These are phyloP conservation scores for Tyto alba DNA, from an alignment of 2,113 vertebrate species.

Conservation along the genomic window DNA sequence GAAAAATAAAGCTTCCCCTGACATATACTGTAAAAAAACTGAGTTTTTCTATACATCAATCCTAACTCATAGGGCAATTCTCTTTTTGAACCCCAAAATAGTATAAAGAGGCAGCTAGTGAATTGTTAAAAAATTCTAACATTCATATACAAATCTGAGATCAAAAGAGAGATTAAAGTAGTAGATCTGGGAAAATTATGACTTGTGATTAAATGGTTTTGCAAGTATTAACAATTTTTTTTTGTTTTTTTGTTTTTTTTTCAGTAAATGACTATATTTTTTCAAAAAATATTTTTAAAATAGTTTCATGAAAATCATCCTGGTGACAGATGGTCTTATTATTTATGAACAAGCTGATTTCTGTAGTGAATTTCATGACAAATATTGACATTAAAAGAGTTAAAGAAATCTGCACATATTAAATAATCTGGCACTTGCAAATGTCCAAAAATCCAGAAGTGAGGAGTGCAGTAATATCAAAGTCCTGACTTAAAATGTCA, in stretches of 20 bases:
- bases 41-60: background rate
- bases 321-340: background rate
- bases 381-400: background rate
- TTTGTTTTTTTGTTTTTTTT: background rate
- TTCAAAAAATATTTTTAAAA: background rate
- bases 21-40: background rate
- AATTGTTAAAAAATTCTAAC: background rate
- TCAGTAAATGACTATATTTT: background rate
- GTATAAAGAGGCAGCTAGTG: background rate
- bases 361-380: background rate
- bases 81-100: background rate
- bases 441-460: background rate
- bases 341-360: background rate
- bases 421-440: background rate
- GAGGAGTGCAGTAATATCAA: background rate
- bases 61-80: background rate
- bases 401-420: background rate
- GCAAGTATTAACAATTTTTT: background rate
- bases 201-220: background rate
- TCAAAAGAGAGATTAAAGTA: background rate
- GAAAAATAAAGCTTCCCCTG: background rate
- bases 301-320: background rate
- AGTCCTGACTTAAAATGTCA: background rate
- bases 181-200: background rate
- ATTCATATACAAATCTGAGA: background rate